phyloP scores from a whole-genome alignment of 2,113 vertebrate species.

The Globicephala melas region DNA sequence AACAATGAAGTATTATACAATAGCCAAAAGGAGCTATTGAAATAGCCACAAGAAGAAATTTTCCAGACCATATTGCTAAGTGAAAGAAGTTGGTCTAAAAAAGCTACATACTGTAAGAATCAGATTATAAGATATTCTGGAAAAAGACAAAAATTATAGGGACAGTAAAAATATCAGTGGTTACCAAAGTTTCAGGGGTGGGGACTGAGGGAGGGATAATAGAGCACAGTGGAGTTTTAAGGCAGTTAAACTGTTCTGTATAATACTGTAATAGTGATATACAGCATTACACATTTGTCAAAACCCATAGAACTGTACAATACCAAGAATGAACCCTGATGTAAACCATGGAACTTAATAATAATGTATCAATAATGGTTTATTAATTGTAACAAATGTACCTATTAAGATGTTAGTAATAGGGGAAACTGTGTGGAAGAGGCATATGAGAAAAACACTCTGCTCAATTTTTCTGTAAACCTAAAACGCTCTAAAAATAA shows the following conservation, averaged over 20 bases:
- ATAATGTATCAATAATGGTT: background rate
- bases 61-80: background rate
- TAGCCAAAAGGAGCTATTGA: constrained; percentile 15
- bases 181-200: background rate
- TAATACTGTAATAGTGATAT: background rate
- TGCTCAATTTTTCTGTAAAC: background rate
- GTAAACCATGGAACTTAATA: background rate
- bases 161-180: background rate
- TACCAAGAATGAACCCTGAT: background rate
- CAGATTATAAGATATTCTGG: background rate
- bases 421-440: background rate
- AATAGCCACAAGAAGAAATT: background rate
- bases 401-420: background rate
- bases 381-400: background rate
- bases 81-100: constrained; percentile 6
- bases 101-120: background rate
- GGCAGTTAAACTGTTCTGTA: background rate
- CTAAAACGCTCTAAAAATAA: background rate
- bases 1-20: background rate
- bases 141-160: constrained; percentile 8
- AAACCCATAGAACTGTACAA: background rate
- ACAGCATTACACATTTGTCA: background rate
- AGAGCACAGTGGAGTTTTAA: background rate
- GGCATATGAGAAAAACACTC: background rate
- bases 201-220: background rate